A percentile compares a stretch with the other conserved stretches of the same genome.
Evolutionary conservation across 2,888 invertebrate genomes (phyloP).

Genomic region (Andrena bicolor): DNA sequence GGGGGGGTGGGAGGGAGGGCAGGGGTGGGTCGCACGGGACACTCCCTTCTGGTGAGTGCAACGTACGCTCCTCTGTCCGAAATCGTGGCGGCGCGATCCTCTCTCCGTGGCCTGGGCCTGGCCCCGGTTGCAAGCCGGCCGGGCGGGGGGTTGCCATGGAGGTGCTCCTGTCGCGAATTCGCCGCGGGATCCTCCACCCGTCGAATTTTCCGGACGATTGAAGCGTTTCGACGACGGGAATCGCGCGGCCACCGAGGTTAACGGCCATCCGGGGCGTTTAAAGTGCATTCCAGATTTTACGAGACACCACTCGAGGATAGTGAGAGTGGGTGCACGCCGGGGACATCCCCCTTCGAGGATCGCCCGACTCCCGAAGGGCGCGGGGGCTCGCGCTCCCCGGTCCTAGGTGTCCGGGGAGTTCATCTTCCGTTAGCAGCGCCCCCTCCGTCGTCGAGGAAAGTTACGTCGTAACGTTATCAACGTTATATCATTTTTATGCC

Average conservation of each 20-base stretch:
- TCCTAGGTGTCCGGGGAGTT: not conserved
- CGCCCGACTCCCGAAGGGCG: conserved; percentile 1
- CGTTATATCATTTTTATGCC: conserved; percentile 16
- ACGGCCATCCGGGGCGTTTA: conserved; percentile 14
- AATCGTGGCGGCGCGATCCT: conserved; percentile 59
- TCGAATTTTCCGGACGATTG: conserved; percentile 61
- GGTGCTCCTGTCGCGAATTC: conserved; percentile 28
- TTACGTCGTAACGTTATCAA: not conserved
- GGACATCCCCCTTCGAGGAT: conserved; percentile 1
- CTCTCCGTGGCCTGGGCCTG: conserved; percentile 31
- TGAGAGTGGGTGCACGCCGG: not conserved
- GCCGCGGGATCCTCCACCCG: conserved; percentile 24
- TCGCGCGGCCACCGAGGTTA: not conserved
- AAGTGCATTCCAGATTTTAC: conserved; percentile 38
- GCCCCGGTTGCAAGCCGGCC: conserved; percentile 1
- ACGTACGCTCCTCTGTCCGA: conserved; percentile 71
- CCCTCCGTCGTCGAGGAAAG: not conserved
- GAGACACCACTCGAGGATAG: conserved; percentile 5
- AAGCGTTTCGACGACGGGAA: conserved; percentile 32
- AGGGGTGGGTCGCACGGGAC: conserved; percentile 71
- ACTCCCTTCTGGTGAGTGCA: conserved; percentile 75
- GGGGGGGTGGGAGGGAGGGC: conserved; percentile 20
- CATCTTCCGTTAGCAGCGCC: not conserved
- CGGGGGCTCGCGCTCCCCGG: not conserved
- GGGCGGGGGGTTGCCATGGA: not conserved